phyloP scores from a whole-genome alignment of 2,888 invertebrate genomes.

The Ectemnius cavifrons region DNA sequence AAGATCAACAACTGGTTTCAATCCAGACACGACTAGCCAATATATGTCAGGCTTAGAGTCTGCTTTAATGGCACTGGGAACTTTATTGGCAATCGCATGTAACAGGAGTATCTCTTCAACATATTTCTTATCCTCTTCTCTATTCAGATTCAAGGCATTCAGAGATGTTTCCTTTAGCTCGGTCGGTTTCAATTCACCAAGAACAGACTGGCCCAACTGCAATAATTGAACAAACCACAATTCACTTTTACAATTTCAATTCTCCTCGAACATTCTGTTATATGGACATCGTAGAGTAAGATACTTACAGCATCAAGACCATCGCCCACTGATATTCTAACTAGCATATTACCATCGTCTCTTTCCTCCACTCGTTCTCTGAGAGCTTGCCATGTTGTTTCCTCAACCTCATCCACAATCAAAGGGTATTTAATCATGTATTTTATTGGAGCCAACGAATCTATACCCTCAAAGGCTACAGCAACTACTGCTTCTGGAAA shows the following conservation, averaged over 20 bases:
- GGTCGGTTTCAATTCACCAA: slow-evolving; percentile 73
- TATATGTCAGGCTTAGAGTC: slow-evolving; percentile 83
- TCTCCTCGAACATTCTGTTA: not conserved
- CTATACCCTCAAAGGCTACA: slow-evolving; percentile 85
- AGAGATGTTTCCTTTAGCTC: slow-evolving; percentile 69
- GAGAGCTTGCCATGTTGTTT: slow-evolving; percentile 81
- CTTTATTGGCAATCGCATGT: slow-evolving; percentile 81
- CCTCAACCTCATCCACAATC: slow-evolving; percentile 82
- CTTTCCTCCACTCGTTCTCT: slow-evolving; percentile 82
- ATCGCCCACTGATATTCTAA: slow-evolving; percentile 83
- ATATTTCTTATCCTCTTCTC: slow-evolving; percentile 83
- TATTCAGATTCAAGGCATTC: slow-evolving; percentile 62
- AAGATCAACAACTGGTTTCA: slow-evolving; percentile 83
- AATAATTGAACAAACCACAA: not conserved
- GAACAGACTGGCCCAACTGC: slow-evolving; percentile 71
- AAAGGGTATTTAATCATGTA: slow-evolving; percentile 81
- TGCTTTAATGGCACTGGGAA: slow-evolving; percentile 78
- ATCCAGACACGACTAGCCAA: slow-evolving; percentile 83
- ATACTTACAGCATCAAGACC: slow-evolving; percentile 83
- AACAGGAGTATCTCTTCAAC: slow-evolving; percentile 82
- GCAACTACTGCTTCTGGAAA: slow-evolving; percentile 86
- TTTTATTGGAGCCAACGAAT: slow-evolving; percentile 65
- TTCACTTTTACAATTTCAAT: not conserved
- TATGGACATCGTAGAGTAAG: not conserved
- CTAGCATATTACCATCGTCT: slow-evolving; percentile 82